These are phyloP conservation scores for Sorex fumeus DNA, from an alignment of 2,113 vertebrate genomes.

Conservation along the genomic window DNA sequence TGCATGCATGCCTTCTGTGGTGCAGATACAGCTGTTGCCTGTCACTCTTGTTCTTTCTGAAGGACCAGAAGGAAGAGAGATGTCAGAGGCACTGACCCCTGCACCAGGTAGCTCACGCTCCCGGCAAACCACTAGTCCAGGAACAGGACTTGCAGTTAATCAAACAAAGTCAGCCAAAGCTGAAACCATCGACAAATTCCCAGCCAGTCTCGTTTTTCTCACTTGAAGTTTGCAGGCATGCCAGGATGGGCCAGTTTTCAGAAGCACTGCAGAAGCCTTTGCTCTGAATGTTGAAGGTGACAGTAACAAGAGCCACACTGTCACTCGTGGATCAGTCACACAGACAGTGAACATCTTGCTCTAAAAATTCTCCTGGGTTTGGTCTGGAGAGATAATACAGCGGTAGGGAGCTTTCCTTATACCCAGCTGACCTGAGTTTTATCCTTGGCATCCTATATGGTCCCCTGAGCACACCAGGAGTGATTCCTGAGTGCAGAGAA, in stretches of 20 bases:
- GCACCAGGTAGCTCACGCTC: accelerated
- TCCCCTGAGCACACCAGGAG: no score
- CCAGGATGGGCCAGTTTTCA: neutral
- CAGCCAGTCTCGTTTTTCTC: neutral
- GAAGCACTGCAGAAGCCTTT: accelerated
- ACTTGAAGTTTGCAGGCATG: neutral
- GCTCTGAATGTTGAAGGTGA: neutral
- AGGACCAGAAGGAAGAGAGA: accelerated
- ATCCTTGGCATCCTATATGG: no score
- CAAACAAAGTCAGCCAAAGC: neutral
- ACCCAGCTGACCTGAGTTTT: no score
- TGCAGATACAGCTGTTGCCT: neutral
- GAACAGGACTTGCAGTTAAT: neutral
- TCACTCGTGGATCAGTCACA: neutral
- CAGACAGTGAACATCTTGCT: neutral
- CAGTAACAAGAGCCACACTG: neutral
- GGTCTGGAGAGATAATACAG: no score
- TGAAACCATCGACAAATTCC: neutral
- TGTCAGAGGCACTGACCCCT: neutral
- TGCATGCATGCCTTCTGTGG: accelerated
- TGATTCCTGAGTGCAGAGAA: no score
- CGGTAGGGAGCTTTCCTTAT: no score
- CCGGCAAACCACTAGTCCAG: neutral
- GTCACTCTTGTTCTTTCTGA: slow-evolving; percentile 14
- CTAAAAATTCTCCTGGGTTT: neutral